Evolutionary conservation across 2,797 vertebrate genomes (phyloP), one percentile per base, ranked within the genome.

Genomic region (Coranthus polyacanthus): DNA sequence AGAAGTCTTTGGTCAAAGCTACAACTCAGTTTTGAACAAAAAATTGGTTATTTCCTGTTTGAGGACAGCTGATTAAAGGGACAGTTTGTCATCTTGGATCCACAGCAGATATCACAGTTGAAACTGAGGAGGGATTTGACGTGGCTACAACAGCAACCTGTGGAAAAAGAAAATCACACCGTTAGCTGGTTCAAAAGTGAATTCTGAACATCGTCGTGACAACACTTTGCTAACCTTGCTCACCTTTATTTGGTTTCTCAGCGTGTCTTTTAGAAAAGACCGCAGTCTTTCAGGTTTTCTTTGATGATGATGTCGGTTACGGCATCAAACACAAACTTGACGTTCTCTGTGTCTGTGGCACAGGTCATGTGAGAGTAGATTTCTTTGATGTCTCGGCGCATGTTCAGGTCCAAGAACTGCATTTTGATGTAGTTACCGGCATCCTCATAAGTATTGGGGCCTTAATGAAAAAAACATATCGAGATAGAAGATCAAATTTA

Each of bases 231-330:
- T 22, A 8, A n/a, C n/a, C 34, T 37, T 13, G 16, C 74, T 79
- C 54, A 87, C 91, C 83, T 67, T 57, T 6, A 11, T 38, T 39
- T 26, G 57, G 32, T 24, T 34, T 55, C 36, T 68, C 29, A 24
- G 68, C 39, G 0, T 51, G 75, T 55, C 32, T 64, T 81, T 96
- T 95, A 99, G 91, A 99, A 98, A 88, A 99, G 97, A 73, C 97
- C 97, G 0, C 97, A 99, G 53, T 99, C 97, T 88, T 99, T 99
- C 89, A 99, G 95, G 81, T 99, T 99, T 92, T 99, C 97, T 90
- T 99, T 99, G 94, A 99, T 99, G 93, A 99, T 99, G 88, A 99
- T 98, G 89, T 99, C 97, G 0, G 97, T 99, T 86, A 99, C 97
- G 0, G 98, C 97, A 0, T 99, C 97, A 5, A 99, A 99, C 92